Evolutionary conservation across 2,888 invertebrate species (phyloP).

Genomic region (Zonitis immaculata): DNA sequence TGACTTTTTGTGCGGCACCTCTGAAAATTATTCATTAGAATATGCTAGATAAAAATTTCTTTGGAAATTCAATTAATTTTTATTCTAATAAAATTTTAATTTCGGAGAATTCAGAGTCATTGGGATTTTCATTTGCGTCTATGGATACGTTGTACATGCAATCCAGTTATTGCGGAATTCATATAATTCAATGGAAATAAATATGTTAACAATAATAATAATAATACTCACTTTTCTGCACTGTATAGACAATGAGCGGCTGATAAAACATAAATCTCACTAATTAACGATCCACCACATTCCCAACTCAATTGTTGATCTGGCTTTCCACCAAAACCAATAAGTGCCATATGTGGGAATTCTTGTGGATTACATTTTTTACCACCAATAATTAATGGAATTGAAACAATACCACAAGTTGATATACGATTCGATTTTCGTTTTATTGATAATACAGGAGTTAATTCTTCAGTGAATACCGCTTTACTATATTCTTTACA

Average conservation of each 20-base stretch:
- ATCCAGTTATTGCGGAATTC: too few species aligned
- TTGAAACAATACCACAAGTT: not conserved
- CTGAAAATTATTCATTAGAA: not conserved
- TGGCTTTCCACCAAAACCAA: slow-evolving; percentile 4
- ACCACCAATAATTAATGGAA: slow-evolving; percentile 6
- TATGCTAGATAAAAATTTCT: too few species aligned
- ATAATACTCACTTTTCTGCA: slow-evolving; percentile 2
- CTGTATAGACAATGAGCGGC: slow-evolving; percentile 60
- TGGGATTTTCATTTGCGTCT: too few species aligned
- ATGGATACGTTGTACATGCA: too few species aligned
- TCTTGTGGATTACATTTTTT: slow-evolving; percentile 4
- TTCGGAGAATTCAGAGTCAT: too few species aligned
- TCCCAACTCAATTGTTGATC: slow-evolving; percentile 44
- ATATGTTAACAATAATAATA: not conserved
- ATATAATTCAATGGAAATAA: too few species aligned
- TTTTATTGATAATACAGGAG: slow-evolving; percentile 3
- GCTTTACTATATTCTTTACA: slow-evolving; percentile 13
- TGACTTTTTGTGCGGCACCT: not conserved
- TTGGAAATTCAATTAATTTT: too few species aligned
- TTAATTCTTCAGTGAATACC: slow-evolving; percentile 5
- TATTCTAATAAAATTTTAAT: too few species aligned
- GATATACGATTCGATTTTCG: slow-evolving; percentile 1
- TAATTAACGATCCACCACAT: slow-evolving; percentile 65
- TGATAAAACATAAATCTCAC: slow-evolving; percentile 58
- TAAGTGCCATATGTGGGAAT: slow-evolving; percentile 15